Conservation (phyloP, 1,140 invertebrate genomes). For the Archivesica marissinica region DNA sequence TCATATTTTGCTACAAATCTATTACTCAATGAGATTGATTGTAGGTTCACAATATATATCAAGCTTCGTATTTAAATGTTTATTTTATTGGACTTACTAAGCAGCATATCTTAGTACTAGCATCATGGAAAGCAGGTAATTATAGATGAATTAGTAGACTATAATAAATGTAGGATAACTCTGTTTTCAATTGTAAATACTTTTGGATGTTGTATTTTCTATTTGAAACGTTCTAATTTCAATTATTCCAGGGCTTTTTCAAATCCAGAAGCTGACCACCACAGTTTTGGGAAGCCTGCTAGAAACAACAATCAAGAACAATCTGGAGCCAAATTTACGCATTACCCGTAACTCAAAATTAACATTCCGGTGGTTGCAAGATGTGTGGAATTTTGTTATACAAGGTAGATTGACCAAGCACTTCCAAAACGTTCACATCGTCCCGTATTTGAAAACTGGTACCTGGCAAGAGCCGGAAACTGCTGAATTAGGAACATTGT, state of each 20-base stretch:
- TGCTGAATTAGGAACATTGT: background rate
- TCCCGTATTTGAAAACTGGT: background rate
- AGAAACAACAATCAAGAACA: background rate
- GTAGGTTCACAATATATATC: background rate
- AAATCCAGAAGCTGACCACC: background rate
- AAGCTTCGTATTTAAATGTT: background rate
- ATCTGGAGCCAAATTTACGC: background rate
- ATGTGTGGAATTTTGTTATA: background rate
- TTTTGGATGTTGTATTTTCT: background rate
- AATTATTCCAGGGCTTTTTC: background rate
- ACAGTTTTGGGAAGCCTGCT: background rate
- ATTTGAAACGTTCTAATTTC: background rate
- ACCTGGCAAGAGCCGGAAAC: background rate
- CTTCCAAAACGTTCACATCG: background rate
- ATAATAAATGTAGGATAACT: background rate
- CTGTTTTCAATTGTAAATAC: background rate
- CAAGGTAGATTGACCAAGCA: background rate
- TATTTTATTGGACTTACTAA: background rate
- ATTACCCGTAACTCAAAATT: background rate
- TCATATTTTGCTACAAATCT: background rate
- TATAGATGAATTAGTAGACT: background rate
- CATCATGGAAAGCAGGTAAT: too few species aligned
- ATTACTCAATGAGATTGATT: background rate
- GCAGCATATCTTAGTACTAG: too few species aligned
- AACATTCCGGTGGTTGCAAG: background rate